phyloP scores from a whole-genome alignment of 2,888 invertebrate genomes.

The Acronicta psi region DNA sequence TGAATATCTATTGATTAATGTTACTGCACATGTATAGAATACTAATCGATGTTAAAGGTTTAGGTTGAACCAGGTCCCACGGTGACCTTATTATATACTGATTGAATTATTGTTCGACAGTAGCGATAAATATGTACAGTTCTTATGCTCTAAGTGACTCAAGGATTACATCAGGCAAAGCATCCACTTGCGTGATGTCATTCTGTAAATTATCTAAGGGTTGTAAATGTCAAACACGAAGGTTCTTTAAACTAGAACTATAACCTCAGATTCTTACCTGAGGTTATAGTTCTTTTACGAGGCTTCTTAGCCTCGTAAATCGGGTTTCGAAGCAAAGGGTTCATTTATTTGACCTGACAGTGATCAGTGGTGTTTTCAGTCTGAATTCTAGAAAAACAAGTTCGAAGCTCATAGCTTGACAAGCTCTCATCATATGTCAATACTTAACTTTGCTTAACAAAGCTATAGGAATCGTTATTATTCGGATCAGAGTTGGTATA shows the following conservation, averaged over 20 bases:
- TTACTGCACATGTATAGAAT: conserved; percentile 53
- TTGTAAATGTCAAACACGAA: conserved; percentile 15
- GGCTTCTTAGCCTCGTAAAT: no score
- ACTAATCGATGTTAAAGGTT: conserved; percentile 67
- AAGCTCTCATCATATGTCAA: no score
- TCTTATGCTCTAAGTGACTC: conserved; percentile 47
- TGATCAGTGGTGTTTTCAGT: no score
- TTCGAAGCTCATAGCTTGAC: no score
- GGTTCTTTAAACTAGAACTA: background rate
- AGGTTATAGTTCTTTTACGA: no score
- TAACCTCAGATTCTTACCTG: no score
- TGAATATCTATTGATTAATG: conserved; percentile 67
- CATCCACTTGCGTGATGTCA: conserved; percentile 42
- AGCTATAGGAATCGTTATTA: no score
- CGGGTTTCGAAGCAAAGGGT: no score
- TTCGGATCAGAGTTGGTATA: no score
- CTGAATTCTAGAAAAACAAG: no score
- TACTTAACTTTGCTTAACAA: no score
- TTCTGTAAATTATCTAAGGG: conserved; percentile 17
- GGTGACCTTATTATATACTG: conserved; percentile 69
- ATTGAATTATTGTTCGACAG: conserved; percentile 64
- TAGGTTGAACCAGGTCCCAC: conserved; percentile 68
- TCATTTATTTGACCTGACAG: no score
- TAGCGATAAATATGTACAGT: conserved; percentile 50
- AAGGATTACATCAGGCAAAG: conserved; percentile 39